Evolutionary conservation across 2,113 vertebrate genomes (phyloP), one percentile per base, ranked within the genome.

Genomic region (Peucedramus taeniatus): DNA sequence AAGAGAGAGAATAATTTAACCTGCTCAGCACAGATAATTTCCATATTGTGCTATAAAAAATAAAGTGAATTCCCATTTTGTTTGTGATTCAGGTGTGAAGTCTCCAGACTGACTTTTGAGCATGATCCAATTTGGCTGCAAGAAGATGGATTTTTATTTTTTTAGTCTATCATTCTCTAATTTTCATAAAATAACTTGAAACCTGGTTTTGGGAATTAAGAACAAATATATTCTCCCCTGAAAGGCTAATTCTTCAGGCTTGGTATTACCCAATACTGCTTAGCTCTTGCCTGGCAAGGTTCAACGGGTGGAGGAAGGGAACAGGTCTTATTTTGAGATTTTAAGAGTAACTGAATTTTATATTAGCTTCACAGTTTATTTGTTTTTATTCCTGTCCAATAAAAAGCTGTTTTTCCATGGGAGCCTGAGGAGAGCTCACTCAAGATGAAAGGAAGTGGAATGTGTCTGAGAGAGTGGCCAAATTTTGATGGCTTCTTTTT

Each of bases 401-500:
- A 64, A 87, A 86, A 84, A 64, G n/a, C 70, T 87, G 53, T 51
- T 93, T 95, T 91, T 94, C 84, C 78, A 50, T 72, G 94, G 61
- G 74, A 94, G 45, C 87, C 74, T 82, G 74, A 85, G 61, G 56
- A 82, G 53, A 91, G 33, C 69, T 89, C 10, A 13, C 45, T 95
- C 24, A 42, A 83, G 91, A 94, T 94, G 75, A 94, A 96, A 94
- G 74, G 74, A 94, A 91, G 30, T 87, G 87, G 78, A 97, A 93
- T 91, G 70, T 65, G 33, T 87, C 82, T 76, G 74, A 91, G 50
- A 92, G 24, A 66, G 49, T 26, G 50, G 94, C 87, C 87, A 94
- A 44, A 76, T 74, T 53, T 82, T 76, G 59, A 69, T 82, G 70
- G 15, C n/a, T 82, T 92, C 91, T 92, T 91, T 69, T 89, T 85